Evolutionary conservation across 2,888 invertebrate species (phyloP).

Genomic region (Biston betularia): DNA sequence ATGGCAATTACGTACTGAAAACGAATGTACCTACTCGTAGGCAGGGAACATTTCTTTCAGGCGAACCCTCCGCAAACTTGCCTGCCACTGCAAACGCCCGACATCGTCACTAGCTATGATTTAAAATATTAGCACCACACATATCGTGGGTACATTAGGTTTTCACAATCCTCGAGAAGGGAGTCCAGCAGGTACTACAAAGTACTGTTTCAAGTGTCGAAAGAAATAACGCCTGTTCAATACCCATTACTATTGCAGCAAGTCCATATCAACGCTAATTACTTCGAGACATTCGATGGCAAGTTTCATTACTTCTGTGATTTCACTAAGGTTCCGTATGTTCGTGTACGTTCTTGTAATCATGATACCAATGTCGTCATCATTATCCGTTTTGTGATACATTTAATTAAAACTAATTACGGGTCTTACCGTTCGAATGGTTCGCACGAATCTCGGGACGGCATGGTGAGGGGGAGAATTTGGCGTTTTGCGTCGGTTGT

Average conservation of each 20-base stretch:
- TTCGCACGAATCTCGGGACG: slow-evolving; percentile 66
- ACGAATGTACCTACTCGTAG: slow-evolving; percentile 50
- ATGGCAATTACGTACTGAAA: slow-evolving; percentile 68
- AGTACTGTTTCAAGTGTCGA: no score
- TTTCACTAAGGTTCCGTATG: no score
- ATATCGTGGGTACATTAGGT: background rate
- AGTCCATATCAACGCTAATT: no score
- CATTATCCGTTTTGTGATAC: slow-evolving; percentile 62
- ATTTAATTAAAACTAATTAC: slow-evolving; percentile 84
- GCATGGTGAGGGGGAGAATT: slow-evolving; percentile 67
- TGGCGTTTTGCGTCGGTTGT: slow-evolving; percentile 67
- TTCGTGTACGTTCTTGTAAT: slow-evolving; percentile 34
- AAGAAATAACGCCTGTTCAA: no score
- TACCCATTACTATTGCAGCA: no score
- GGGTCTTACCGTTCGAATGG: slow-evolving; percentile 70
- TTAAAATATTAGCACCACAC: slow-evolving; percentile 47
- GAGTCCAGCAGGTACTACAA: background rate
- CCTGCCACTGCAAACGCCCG: slow-evolving; percentile 37
- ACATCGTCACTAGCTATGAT: slow-evolving; percentile 63
- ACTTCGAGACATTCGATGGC: no score
- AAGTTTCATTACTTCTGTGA: no score
- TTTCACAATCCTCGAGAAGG: background rate
- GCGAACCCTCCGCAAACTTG: slow-evolving; percentile 15
- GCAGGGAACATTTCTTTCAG: slow-evolving; percentile 43
- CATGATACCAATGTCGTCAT: slow-evolving; percentile 52